phyloP scores from a whole-genome alignment of 2,797 vertebrate species.

The Uromys caudimaculatus region DNA sequence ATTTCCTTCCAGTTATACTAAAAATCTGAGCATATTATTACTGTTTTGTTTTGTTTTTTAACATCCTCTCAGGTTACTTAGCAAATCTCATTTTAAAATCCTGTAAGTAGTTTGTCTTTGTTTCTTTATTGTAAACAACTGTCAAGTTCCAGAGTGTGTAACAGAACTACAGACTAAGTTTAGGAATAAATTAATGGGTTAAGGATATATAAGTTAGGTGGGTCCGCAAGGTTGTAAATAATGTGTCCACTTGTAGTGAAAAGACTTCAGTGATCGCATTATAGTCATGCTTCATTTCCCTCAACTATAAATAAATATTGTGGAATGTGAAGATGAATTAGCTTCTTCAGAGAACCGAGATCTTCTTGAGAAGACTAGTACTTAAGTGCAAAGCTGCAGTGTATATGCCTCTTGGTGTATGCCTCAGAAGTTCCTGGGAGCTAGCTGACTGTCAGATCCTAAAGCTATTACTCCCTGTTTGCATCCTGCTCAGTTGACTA shows the following conservation, averaged over 20 bases:
- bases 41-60: background rate
- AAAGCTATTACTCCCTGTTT: background rate
- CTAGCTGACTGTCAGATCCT: background rate
- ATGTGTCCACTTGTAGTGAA: background rate
- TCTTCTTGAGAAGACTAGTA: background rate
- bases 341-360: background rate
- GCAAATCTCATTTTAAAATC: slow-evolving; percentile 15
- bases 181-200: background rate
- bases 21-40: no score
- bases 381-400: background rate
- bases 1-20: background rate
- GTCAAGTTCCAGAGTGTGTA: background rate
- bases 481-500: background rate
- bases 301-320: background rate
- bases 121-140: slow-evolving; percentile 11
- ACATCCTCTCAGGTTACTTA: background rate
- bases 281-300: background rate
- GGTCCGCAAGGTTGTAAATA: background rate
- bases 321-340: background rate
- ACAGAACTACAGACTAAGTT: background rate
- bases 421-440: background rate
- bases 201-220: background rate
- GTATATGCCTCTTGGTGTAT: background rate
- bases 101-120: slow-evolving; percentile 4
- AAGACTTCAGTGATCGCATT: background rate